phyloP scores from a whole-genome alignment of 2,797 vertebrate species.

The Rousettus madagascariensis region DNA sequence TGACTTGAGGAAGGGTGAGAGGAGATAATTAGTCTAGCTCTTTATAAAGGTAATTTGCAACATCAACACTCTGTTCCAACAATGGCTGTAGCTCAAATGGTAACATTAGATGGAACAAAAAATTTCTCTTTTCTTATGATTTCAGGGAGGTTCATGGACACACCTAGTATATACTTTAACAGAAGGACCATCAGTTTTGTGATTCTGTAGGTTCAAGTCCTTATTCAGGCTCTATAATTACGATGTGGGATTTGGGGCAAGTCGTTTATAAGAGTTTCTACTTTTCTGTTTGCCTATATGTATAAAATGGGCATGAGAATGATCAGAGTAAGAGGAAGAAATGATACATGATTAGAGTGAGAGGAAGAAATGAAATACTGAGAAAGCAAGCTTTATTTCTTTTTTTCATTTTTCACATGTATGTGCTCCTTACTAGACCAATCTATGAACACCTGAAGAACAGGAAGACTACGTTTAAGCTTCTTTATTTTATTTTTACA shows the following conservation, averaged over 20 bases:
- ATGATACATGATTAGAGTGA: neutral
- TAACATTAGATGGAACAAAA: constrained; percentile 17
- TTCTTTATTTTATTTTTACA: neutral
- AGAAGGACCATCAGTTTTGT: neutral
- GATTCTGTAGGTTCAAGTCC: neutral
- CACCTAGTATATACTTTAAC: neutral
- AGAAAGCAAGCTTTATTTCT: neutral
- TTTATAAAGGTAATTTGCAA: constrained; percentile 53
- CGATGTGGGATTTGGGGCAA: neutral
- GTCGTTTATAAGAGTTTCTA: neutral
- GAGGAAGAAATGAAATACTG: neutral
- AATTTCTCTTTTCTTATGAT: neutral
- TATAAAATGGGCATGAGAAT: neutral
- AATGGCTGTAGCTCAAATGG: neutral
- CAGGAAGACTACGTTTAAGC: neutral
- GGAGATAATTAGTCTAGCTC: constrained; percentile 7
- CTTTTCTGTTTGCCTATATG: neutral
- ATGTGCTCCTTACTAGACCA: neutral
- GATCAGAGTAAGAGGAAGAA: neutral
- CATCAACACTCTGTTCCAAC: constrained; percentile 24
- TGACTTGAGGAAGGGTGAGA: neutral
- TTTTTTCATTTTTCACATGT: neutral
- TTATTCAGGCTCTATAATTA: neutral
- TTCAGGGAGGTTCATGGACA: neutral
- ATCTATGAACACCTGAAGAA: neutral